Conservation (phyloP, 2,797 vertebrate genomes). For the Hoplostethus mediterraneus region DNA sequence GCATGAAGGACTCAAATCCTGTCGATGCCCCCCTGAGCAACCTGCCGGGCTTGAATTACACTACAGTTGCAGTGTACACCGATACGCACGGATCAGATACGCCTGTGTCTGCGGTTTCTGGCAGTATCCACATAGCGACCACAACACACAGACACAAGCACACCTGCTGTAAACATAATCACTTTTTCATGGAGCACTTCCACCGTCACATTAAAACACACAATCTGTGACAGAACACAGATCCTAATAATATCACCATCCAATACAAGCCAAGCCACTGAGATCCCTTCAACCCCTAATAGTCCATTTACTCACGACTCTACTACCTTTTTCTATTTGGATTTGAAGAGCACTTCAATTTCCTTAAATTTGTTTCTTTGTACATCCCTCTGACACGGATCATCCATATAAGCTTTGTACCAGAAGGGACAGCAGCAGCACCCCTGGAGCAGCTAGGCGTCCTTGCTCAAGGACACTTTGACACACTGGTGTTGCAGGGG, state of each 20-base stretch:
- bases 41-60: slow-evolving; percentile 67
- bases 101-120: slow-evolving; percentile 57
- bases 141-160: slow-evolving; percentile 40
- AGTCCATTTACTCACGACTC: background rate
- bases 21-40: background rate
- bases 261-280: background rate
- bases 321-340: background rate
- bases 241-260: slow-evolving; percentile 12
- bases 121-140: slow-evolving; percentile 27
- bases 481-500: background rate
- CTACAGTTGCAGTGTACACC: slow-evolving; percentile 60
- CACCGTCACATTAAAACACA: slow-evolving; percentile 13
- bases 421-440: background rate
- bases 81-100: slow-evolving; percentile 64
- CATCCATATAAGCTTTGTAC: background rate
- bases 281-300: background rate
- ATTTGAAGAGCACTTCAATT: background rate
- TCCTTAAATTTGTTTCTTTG: background rate
- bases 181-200: slow-evolving; percentile 8
- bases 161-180: slow-evolving; percentile 61
- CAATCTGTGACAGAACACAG: background rate
- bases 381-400: background rate
- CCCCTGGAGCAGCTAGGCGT: no score
- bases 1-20: slow-evolving; percentile 19
- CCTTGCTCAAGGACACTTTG: background rate